Base-by-base conservation (phyloP, 2,113 vertebrate species). In the Hymenochirus boettgeri region DNA sequence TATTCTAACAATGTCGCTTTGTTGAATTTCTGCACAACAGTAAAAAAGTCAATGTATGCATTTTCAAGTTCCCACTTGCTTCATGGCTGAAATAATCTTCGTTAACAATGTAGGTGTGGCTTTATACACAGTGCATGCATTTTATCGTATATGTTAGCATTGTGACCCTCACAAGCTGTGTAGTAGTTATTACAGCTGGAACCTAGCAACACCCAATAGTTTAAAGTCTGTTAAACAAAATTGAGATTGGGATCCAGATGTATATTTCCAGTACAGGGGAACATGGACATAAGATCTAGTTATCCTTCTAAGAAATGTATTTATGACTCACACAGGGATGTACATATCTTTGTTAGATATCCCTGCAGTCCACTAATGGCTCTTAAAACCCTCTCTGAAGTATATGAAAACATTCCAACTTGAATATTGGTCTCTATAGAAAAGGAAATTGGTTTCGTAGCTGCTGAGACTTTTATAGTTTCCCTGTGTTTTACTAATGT, bases 181-280 rank as follows among this genome's bases (percentile, higher is more conserved):
- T n/a, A 42, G 39, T 42, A 11, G 39, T 42, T 42, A n/a, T 42
- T 42, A 42, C 39, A 42, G 39, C 39, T 42, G 39, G 17, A n/a
- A 17, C 17, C 7, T 12, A 42, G 13, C 7, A 17, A 42, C 12
- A n/a, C 17, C 3, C 39, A 42, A 42, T 42, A 42, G 15, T 17
- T 42, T 4, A n/a, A 17, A 18, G 15, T 39, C 17, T 42, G 39
- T 42, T 42, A 42, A 17, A 13, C n/a, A 42, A 17, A n/a, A 7
- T 3, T 5, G 3, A 42, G 39, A 42, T 42, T n/a, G 17, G 2
- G 15, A 42, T 18, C 39, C 39, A n/a, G 39, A 42, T 42, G 39
- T 42, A 1, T 42, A 42, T 42, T 42, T 42, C 15, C 39, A 42
- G 13, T 5, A 42, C 39, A n/a, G 17, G n/a, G 39, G 39, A 5